Base-by-base conservation (phyloP, 2,797 vertebrate genomes). In the Holocentrus rufus region DNA sequence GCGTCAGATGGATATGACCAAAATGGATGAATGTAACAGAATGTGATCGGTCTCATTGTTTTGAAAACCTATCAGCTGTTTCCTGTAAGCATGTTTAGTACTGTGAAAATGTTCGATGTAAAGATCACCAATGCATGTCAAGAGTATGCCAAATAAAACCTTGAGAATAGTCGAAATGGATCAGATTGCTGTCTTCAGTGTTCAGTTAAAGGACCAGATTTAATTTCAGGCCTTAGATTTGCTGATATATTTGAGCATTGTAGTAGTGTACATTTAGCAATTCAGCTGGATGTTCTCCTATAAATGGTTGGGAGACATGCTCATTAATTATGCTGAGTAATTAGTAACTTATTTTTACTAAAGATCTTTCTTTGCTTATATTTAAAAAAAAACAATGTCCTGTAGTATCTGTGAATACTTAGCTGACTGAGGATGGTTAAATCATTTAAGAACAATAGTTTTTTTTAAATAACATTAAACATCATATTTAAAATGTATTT, bases 71-170 rank as follows among this genome's bases (percentile, higher is more conserved):
- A 55, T 75, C 67, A 59, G 55, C 65, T 69, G 20, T 87, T 77
- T 86, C 72, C 89, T 85, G 83, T 80, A 66, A 95, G 96, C 96
- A 98, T 98, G 97, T 95, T 92, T 91, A 94, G 92, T 95, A 89
- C 94, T 94, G 94, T 96, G 95, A 95, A 95, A 22, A 62, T 91
- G 90, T 91, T 93, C 88, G 86, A 92, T 95, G 94, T 96, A 94
- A 94, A 91, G 92, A 92, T 93, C 95, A 93, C 90, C 92, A 93
- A 95, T 96, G 97, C 97, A 99, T 98, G 96, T 93, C 92, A 92
- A 95, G 89, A 92, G 92, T 95, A 95, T 93, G 92, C 92, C 89
- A 95, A 97, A 97, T 98, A 97, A 96, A 97, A n/a, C 86, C 77
- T 47, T 60, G 47, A 20, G 65, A 80, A 64, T 76, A 74, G 83